Conservation (phyloP, 1,140 invertebrate species). For the Holotrichia oblita region DNA sequence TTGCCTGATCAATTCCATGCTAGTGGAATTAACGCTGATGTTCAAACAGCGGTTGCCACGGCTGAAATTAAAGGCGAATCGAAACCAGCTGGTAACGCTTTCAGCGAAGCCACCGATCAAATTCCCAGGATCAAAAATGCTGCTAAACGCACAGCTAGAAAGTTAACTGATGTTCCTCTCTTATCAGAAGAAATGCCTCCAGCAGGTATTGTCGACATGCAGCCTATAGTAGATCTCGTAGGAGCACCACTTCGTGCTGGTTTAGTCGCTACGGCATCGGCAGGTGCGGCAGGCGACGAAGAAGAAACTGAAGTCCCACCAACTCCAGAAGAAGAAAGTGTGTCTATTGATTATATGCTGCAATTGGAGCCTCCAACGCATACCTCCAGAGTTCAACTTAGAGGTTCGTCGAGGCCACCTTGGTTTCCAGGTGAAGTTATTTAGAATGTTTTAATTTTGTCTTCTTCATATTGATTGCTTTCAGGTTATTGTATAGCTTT, state of each 20-base stretch:
- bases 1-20: constrained; percentile 47
- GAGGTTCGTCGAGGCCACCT: constrained; percentile 53
- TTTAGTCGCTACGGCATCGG: constrained; percentile 46
- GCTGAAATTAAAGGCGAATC: neutral
- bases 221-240: constrained; percentile 46
- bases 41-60: constrained; percentile 28
- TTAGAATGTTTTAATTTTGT: neutral
- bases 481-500: constrained; percentile 55
- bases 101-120: neutral
- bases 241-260: constrained; percentile 52
- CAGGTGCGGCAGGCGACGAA: constrained; percentile 42
- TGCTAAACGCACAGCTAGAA: constrained; percentile 2
- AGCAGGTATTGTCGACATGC: constrained; percentile 48
- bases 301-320: constrained; percentile 43
- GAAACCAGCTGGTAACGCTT: neutral
- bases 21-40: neutral
- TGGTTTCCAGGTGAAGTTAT: constrained; percentile 56
- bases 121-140: constrained; percentile 21
- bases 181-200: constrained; percentile 50
- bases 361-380: constrained; percentile 45
- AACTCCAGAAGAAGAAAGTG: constrained; percentile 6
- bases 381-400: constrained; percentile 54
- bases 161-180: constrained; percentile 41
- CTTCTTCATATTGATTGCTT: constrained; percentile 43
- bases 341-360: constrained; percentile 56